Percentiles rank a stretch among this genome's conserved stretches.
phyloP scores from a whole-genome alignment of 2,888 invertebrate genomes.

The Slavum lentiscoides region DNA sequence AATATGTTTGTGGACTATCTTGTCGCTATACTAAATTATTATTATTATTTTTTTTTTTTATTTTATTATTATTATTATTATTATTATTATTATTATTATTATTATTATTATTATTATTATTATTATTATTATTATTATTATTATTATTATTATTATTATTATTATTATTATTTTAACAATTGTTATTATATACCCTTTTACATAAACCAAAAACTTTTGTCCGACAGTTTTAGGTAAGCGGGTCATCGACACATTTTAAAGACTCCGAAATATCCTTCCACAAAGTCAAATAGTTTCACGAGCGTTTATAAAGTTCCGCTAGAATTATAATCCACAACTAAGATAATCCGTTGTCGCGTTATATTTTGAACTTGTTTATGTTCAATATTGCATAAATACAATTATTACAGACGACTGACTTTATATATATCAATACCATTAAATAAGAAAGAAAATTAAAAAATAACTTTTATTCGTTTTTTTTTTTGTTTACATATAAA shows the following conservation, averaged over 20 bases:
- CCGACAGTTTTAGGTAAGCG: conserved; percentile 1
- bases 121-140: no score
- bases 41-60: no score
- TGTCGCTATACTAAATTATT: no score
- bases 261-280: neutral
- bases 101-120: neutral
- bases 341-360: conserved; percentile 5
- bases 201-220: conserved; percentile 1
- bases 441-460: neutral
- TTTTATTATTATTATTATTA: neutral
- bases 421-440: neutral
- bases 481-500: no score
- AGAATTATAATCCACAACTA: neutral
- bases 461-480: no score
- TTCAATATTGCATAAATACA: neutral
- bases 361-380: neutral
- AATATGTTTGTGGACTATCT: no score
- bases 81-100: neutral
- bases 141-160: no score
- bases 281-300: conserved; percentile 16
- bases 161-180: neutral
- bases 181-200: neutral
- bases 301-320: conserved; percentile 12
- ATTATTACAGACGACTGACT: neutral
- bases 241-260: neutral